Conservation (phyloP, 2,797 vertebrate genomes). For the Antrozous pallidus region DNA sequence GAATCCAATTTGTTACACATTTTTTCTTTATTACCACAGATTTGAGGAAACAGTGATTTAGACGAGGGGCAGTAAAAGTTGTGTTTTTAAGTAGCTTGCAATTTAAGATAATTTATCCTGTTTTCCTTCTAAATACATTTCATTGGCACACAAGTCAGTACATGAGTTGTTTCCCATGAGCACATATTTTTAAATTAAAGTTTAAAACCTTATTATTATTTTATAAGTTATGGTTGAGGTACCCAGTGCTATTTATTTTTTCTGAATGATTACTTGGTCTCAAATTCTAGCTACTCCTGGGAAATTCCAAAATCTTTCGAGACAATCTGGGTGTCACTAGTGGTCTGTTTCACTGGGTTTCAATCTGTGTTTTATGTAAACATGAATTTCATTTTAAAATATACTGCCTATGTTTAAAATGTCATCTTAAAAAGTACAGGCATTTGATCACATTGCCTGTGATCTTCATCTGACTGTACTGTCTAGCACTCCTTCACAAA, state of each 20-base stretch:
- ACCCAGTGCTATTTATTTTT: background rate
- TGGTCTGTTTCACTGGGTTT: background rate
- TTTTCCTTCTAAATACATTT: constrained; percentile 23
- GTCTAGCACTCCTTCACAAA: background rate
- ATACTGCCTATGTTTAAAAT: background rate
- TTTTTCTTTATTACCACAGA: background rate
- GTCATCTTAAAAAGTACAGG: background rate
- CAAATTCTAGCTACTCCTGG: background rate
- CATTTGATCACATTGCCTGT: background rate
- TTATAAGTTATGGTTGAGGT: background rate
- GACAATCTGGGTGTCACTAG: background rate
- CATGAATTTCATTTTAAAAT: constrained; percentile 12
- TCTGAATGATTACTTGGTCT: background rate
- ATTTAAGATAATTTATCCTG: constrained; percentile 8
- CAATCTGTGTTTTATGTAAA: background rate
- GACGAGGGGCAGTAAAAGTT: background rate
- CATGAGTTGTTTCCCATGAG: background rate
- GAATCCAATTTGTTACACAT: background rate
- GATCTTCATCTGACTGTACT: background rate
- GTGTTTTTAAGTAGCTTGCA: background rate
- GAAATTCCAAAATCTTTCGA: background rate
- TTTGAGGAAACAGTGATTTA: background rate
- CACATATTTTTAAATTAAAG: background rate
- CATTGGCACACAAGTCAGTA: background rate
- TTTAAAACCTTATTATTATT: background rate